These are phyloP conservation scores for Agonopterix alstromeriana DNA, from an alignment of 2,888 invertebrate species.

Conservation along the genomic window DNA sequence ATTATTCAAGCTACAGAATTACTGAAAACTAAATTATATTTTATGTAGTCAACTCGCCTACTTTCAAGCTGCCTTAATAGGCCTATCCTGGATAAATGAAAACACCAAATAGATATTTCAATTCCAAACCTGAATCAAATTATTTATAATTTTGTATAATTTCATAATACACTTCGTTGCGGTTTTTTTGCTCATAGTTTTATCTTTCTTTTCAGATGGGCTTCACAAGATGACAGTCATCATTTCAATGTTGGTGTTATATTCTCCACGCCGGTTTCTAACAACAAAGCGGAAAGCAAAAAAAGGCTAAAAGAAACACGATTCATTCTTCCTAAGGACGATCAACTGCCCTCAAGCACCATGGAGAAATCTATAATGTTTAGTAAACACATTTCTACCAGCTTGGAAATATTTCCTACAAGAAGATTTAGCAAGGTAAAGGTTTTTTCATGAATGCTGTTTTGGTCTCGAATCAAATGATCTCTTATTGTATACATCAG, in stretches of 20 bases:
- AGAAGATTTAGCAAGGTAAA: constrained; percentile 63
- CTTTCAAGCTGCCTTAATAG: no score
- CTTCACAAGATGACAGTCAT: constrained; percentile 78
- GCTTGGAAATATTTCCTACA: constrained; percentile 71
- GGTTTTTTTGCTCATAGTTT: not conserved
- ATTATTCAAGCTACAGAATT: no score
- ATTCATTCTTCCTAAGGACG: constrained; percentile 77
- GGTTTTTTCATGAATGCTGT: not conserved
- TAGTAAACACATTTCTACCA: constrained; percentile 64
- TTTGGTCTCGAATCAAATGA: not conserved
- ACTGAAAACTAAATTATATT: no score
- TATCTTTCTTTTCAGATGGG: constrained; percentile 53
- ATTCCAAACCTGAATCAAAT: no score
- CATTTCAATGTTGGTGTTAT: constrained; percentile 81
- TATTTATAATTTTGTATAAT: not conserved
- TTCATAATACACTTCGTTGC: not conserved
- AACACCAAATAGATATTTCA: no score
- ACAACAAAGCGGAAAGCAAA: constrained; percentile 50
- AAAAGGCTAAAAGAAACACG: constrained; percentile 76
- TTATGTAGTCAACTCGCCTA: no score
- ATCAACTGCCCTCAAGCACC: constrained; percentile 44
- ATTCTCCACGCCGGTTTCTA: constrained; percentile 86
- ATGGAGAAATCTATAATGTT: constrained; percentile 62
- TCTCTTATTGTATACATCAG: no score
- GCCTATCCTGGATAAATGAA: no score